These are phyloP conservation scores for Coracias cyanogaster DNA, from an alignment of 2,797 vertebrate genomes.

Conservation along the genomic window DNA sequence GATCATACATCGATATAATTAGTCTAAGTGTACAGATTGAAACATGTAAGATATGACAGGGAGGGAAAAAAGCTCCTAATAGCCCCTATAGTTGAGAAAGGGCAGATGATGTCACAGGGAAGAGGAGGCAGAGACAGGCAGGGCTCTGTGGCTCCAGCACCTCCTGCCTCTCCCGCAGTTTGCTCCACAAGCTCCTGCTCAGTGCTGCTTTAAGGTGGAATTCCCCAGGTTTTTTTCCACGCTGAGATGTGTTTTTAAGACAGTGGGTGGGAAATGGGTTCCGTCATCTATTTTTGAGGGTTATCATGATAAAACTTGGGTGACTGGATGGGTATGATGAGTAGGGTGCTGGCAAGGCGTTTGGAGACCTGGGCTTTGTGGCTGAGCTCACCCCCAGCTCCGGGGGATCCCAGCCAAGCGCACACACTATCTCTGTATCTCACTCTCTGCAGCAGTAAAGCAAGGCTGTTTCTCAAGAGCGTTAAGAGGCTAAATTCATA, in stretches of 20 bases:
- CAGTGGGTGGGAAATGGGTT: neutral
- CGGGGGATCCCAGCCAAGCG: neutral
- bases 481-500: conserved; percentile 20
- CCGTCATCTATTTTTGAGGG: neutral
- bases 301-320: neutral
- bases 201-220: neutral
- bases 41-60: neutral
- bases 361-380: neutral
- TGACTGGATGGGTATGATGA: neutral
- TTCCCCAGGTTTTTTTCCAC: neutral
- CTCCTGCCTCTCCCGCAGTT: neutral
- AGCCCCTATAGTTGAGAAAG: neutral
- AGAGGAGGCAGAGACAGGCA: neutral
- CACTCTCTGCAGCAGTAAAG: neutral
- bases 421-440: neutral
- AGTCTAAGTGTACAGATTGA: neutral
- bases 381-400: neutral
- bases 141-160: accelerated
- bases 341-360: neutral
- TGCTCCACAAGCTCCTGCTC: neutral
- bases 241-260: neutral
- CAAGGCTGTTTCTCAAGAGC: neutral
- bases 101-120: neutral
- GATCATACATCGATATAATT: neutral
- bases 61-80: neutral